These are phyloP conservation scores for Solenopsis fugax DNA, from an alignment of 1,140 invertebrate genomes.

Conservation along the genomic window DNA sequence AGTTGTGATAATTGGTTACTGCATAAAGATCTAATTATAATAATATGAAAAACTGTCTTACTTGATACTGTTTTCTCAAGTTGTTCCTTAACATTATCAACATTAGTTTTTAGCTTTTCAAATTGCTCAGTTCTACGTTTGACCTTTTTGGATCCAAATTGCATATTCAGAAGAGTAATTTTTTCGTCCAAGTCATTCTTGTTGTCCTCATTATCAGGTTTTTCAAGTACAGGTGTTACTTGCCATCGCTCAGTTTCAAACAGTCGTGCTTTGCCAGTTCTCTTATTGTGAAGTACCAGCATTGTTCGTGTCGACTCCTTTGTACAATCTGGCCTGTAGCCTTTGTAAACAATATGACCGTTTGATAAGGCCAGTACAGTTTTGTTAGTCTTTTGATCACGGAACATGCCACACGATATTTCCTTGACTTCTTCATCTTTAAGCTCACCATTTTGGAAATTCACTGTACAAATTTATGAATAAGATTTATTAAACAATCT, in stretches of 20 bases:
- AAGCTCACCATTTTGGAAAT: slow-evolving; percentile 83
- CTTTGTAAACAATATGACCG: slow-evolving; percentile 82
- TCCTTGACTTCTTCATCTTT: slow-evolving; percentile 79
- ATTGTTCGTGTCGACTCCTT: slow-evolving; percentile 80
- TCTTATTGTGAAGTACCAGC: slow-evolving; percentile 83
- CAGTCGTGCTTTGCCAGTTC: slow-evolving; percentile 80
- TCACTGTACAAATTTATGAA: slow-evolving; percentile 74
- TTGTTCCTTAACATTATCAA: slow-evolving; percentile 84
- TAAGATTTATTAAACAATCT: background rate
- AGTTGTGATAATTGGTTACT: background rate
- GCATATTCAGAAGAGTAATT: slow-evolving; percentile 82
- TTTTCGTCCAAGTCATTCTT: slow-evolving; percentile 65
- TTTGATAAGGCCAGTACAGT: slow-evolving; percentile 81
- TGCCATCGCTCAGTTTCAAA: slow-evolving; percentile 81
- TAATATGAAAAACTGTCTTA: slow-evolving; percentile 73
- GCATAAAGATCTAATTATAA: background rate
- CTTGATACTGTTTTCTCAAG: slow-evolving; percentile 85
- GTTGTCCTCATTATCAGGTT: slow-evolving; percentile 54
- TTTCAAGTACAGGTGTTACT: slow-evolving; percentile 81
- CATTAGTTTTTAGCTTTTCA: slow-evolving; percentile 85
- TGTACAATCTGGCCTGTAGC: slow-evolving; percentile 77
- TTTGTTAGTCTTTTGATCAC: slow-evolving; percentile 76
- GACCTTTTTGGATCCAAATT: slow-evolving; percentile 87
- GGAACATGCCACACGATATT: slow-evolving; percentile 81
- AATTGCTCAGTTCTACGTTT: slow-evolving; percentile 86